Evolutionary conservation across 2,888 invertebrate genomes (phyloP).

Genomic region (Gerosis bhagava): DNA sequence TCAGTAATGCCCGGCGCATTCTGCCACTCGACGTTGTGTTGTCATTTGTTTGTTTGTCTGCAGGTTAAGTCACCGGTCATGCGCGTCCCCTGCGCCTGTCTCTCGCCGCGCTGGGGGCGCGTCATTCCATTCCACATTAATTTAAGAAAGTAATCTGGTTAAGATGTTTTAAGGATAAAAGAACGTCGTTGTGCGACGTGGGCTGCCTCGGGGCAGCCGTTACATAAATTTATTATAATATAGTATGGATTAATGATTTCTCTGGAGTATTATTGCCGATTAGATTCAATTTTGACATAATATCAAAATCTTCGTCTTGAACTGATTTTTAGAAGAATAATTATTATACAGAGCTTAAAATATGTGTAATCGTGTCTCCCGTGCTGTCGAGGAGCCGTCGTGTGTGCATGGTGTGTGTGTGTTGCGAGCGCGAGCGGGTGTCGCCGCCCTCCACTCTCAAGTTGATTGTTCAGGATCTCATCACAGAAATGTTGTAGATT

Average conservation of each 20-base stretch:
- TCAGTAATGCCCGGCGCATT: too few species aligned
- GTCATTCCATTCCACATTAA: constrained; percentile 81
- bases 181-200: constrained; percentile 59
- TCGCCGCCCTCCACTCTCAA: constrained; percentile 48
- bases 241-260: constrained; percentile 78
- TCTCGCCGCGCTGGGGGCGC: constrained; percentile 70
- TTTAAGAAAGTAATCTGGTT: constrained; percentile 76
- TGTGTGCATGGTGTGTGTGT: constrained; percentile 34
- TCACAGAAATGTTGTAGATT: constrained; percentile 73
- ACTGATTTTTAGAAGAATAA: constrained; percentile 61
- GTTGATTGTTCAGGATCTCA: constrained; percentile 71
- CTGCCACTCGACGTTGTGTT: too few species aligned
- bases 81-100: constrained; percentile 54
- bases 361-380: constrained; percentile 44
- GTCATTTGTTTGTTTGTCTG: constrained; percentile 41
- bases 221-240: constrained; percentile 75
- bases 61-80: constrained; percentile 80
- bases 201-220: constrained; percentile 53
- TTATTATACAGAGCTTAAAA: constrained; percentile 63
- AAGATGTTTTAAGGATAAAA: constrained; percentile 72
- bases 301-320: constrained; percentile 55
- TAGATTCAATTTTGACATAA: constrained; percentile 68
- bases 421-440: constrained; percentile 33
- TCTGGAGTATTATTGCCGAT: constrained; percentile 79
- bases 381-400: constrained; percentile 39